phyloP scores from a whole-genome alignment of 2,888 invertebrate species.

The Hetaerina titia region DNA sequence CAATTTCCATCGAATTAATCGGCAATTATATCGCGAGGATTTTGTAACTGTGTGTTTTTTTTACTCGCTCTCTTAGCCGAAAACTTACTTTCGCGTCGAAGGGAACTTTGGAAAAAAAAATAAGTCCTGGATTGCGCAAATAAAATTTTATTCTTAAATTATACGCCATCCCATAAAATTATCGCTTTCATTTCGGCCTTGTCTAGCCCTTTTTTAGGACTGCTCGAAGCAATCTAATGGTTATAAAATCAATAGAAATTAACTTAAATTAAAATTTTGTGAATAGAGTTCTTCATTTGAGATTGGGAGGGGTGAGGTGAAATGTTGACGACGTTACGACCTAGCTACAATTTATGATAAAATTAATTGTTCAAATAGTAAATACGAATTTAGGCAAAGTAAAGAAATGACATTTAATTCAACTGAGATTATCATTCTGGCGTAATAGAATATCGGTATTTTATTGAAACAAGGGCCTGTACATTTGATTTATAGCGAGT shows the following conservation, averaged over 20 bases:
- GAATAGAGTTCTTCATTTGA: too few species aligned
- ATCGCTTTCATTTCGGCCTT: background rate
- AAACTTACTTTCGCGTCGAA: constrained; percentile 8
- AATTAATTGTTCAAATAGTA: too few species aligned
- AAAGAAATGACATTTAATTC: too few species aligned
- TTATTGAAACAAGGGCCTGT: too few species aligned
- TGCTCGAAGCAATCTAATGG: background rate
- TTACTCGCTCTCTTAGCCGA: background rate
- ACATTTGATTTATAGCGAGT: too few species aligned
- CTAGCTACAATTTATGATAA: too few species aligned
- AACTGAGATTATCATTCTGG: too few species aligned
- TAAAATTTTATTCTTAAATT: background rate
- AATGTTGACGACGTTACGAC: too few species aligned
- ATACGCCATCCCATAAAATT: background rate
- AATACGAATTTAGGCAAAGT: too few species aligned
- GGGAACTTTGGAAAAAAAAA: background rate
- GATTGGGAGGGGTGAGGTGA: too few species aligned
- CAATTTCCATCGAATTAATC: constrained; percentile 59
- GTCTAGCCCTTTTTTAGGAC: background rate
- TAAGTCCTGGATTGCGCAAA: background rate
- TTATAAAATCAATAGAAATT: background rate
- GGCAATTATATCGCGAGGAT: constrained; percentile 52
- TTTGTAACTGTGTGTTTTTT: constrained; percentile 11
- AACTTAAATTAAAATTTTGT: background rate
- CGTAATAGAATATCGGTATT: too few species aligned